Base-by-base conservation (phyloP, 2,113 vertebrate species). In the Emydura subglobosa region DNA sequence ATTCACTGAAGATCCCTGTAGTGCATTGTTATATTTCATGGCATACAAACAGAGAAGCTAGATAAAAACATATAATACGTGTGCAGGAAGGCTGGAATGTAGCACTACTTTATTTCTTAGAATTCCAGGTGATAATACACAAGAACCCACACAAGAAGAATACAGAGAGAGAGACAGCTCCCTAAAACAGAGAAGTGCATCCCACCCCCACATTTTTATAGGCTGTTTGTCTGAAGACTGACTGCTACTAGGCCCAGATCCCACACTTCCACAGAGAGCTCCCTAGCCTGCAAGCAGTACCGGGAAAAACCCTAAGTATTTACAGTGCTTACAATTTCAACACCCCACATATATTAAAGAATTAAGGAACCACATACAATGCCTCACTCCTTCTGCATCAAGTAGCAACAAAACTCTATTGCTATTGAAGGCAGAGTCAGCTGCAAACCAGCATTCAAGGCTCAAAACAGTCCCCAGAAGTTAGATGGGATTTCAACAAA, bases 401-500 rank as follows among this genome's bases (percentile, higher is more conserved):
- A 3, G 2, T 4, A 0, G 2, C 21, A 3, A 34, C 7, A 10
- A 31, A 24, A 59, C n/a, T 51, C 31, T 42, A 22, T 19, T 55
- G 10, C 79, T 42, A 50, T 1, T 65, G 22, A 9, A 50, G 6
- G 44, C 2, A 51, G 14, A 17, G 14, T 31, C 29, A 74, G 19
- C 68, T 34, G 65, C 4, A 0, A 59, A 3, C 8, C 78, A 12
- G 68, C 42, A 16, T 2, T 44, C 11, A 0, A 17, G 47, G 6
- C 93, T 31, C 85, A 8, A 49, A 44, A 81, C 27, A 87, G 51
- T 25, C 85, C 44, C 55, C 19, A 50, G 44, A 59, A 79, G 6
- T 3, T 47, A 12, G 86, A 8, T 6, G 22, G 24, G n/a, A 54
- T 44, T 9, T 80, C 29, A 49, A 1, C 57, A 50, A 61, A 83